Base-by-base conservation (phyloP, 2,113 vertebrate species). In the Mesoclemmys tuberculata region DNA sequence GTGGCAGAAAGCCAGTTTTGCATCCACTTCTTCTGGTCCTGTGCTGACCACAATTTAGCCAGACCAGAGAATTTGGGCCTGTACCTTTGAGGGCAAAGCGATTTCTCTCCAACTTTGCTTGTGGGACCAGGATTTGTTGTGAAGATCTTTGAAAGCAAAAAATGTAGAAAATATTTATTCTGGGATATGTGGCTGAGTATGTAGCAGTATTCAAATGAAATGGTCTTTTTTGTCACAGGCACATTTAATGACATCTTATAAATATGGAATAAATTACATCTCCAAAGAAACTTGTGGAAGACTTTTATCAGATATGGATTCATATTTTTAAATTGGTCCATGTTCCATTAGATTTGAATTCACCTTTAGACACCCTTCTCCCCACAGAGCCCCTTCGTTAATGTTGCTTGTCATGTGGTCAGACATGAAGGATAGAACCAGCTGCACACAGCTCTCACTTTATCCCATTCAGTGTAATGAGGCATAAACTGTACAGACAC, bases 1-100 rank as follows among this genome's bases (percentile, higher is more conserved):
- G 93, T 61, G 92, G 79, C 82, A 68, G 38, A 16, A 90, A 80
- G 55, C 49, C 10, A 49, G 49, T 49, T 49, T 77, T 92, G 94
- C 92, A 80, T 93, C 88, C 94, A 92, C 79, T 49, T 93, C 52
- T 41, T 93, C 94, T 96, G 96, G 52, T 93, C 74, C 84, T 21
- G 24, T 56, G 85, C 88, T 92, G 91, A 90, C 91, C 96, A 95
- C 58, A 92, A 12, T 87, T 93, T 94, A 90, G 92, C 85, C 95
- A 92, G 84, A 93, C 75, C 92, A 1, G 2, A 1, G 2, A 49
- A 49, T 49, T 49, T 49, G 87, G 52, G 78, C 89, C 87, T 94
- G 82, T 94, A 90, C 80, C 90, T 77, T 87, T 88, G 10, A 75
- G 21, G 85, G 51, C 94, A 85, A 93, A 75, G 85, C 58, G 48